phyloP scores from a whole-genome alignment of 2,888 invertebrate genomes.

The Falcaria lacertinaria region DNA sequence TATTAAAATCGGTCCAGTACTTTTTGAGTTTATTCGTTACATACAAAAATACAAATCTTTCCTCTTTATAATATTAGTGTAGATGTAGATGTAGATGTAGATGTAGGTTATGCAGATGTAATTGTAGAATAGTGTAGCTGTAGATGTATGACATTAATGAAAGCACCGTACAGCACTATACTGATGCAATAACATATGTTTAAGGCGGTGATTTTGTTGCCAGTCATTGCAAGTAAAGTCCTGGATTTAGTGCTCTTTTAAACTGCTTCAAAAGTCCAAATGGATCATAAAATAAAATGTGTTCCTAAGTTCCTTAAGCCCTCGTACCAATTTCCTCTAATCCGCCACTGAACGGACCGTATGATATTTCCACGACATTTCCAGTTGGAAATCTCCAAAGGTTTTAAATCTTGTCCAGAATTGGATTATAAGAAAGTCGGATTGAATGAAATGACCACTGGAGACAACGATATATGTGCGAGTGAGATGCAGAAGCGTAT shows the following conservation, averaged over 20 bases:
- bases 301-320: slow-evolving; percentile 18
- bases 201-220: too few relatives aligned
- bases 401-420: slow-evolving; percentile 49
- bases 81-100: too few relatives aligned
- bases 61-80: too few relatives aligned
- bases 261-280: background rate
- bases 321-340: slow-evolving; percentile 48
- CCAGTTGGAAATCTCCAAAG: slow-evolving; percentile 34
- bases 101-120: too few relatives aligned
- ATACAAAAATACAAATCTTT: too few relatives aligned
- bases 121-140: too few relatives aligned
- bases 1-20: too few relatives aligned
- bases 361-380: slow-evolving; percentile 55
- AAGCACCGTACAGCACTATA: too few relatives aligned
- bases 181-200: too few relatives aligned
- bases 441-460: slow-evolving; percentile 57
- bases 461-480: slow-evolving; percentile 23
- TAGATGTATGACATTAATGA: too few relatives aligned
- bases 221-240: too few relatives aligned
- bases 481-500: slow-evolving; percentile 39
- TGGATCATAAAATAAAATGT: background rate
- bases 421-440: slow-evolving; percentile 61
- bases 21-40: too few relatives aligned
- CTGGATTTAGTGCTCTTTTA: background rate
- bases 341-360: slow-evolving; percentile 34